Evolutionary conservation across 2,888 invertebrate genomes (phyloP).

Genomic region (Lycaena phlaeas): DNA sequence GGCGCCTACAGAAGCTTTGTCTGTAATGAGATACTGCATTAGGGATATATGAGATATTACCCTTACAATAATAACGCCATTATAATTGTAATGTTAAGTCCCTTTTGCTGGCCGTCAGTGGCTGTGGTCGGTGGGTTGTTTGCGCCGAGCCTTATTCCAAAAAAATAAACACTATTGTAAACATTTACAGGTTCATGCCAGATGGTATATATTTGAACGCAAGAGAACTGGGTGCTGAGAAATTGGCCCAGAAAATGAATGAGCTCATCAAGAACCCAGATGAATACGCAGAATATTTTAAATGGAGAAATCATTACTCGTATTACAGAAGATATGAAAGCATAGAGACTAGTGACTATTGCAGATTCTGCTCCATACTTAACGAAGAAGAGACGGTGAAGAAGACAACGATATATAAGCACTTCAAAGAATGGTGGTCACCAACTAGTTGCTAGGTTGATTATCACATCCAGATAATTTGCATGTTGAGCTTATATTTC

Average conservation of each 20-base stretch:
- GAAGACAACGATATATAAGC: conserved; percentile 28
- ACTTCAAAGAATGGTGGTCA: conserved; percentile 49
- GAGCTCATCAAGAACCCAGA: conserved; percentile 36
- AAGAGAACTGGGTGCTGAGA: conserved; percentile 27
- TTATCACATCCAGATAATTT: no score
- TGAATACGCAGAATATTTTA: conserved; percentile 43
- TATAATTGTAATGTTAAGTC: no score
- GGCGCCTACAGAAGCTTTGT: no score
- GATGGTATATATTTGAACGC: conserved; percentile 49
- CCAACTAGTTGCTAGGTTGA: conserved; percentile 24
- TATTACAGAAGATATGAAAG: conserved; percentile 34
- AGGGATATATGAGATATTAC: no score
- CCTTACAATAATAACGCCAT: no score
- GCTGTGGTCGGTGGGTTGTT: no score
- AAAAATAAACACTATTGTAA: background rate
- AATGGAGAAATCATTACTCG: conserved; percentile 49
- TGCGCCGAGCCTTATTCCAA: no score
- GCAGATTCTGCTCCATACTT: conserved; percentile 43
- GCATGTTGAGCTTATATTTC: no score
- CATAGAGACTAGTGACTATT: conserved; percentile 47
- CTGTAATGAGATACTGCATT: no score
- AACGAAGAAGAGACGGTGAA: conserved; percentile 35
- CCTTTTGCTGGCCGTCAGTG: no score
- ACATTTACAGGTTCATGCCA: conserved; percentile 47
- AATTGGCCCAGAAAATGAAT: conserved; percentile 39